Evolutionary conservation across 2,113 vertebrate species (phyloP), one percentile per base, ranked within the genome.

Genomic region (Tor tambroides): DNA sequence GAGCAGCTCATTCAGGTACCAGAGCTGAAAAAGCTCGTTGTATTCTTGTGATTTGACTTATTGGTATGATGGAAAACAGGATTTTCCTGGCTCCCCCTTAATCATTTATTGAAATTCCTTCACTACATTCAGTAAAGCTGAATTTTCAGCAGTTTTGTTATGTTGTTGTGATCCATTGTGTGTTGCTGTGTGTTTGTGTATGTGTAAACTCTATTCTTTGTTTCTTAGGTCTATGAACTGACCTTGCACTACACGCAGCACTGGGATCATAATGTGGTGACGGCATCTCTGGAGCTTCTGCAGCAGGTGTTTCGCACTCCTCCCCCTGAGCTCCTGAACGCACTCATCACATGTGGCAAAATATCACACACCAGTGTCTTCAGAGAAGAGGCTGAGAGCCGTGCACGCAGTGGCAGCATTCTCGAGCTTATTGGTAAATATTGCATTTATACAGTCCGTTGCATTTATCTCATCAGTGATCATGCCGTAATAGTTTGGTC

Each of bases 201-300:
- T 6, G 2, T 84, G 32, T 28, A 21, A 78, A 46, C 7, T 6
- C 21, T 17, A 28, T 17, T 54, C 32, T 67, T 74, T 1, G 79
- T 26, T 30, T 38, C n/a, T 28, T 85, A 99, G 98, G 96, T 98
- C 82, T 99, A 99, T 23, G 97, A 98, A 65, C 88, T 99, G 94
- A 98, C 97, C n/a, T 92, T 99, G 81, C 96, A 96, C 93, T 97
- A 97, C 91, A 97, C 97, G 0, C 98, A 98, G 89, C 98, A 99
- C 92, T 95, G 95, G 86, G 98, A 99, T 92, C 98, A 99, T 89
- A 99, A 99, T 0, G 98, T 99, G 82, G 98, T 98, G 83, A 99
- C 98, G 0, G 97, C 98, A 0, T 95, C 98, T 10, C 91, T 99
- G 91, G 98, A 99, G 85, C 94, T 99, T 82, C 91, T 99, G 83